These are phyloP conservation scores for Pogonomyrmex californicus DNA, from an alignment of 1,140 invertebrate genomes.

Conservation along the genomic window DNA sequence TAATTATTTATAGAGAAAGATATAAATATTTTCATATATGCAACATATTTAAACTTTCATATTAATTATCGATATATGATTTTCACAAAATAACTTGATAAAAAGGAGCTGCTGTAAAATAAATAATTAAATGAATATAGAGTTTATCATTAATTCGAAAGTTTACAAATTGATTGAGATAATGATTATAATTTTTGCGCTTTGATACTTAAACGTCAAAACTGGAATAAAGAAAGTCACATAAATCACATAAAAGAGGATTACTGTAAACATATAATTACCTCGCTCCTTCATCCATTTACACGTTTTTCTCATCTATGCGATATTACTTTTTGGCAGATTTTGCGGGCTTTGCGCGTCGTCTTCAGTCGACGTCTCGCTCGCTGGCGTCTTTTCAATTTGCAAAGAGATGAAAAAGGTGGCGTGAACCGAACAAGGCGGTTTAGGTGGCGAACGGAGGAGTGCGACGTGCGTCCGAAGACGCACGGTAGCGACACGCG, in stretches of 20 bases:
- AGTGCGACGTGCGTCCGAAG: constrained; percentile 36
- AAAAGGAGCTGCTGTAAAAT: not conserved
- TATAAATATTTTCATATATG: not conserved
- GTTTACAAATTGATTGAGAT: constrained; percentile 14
- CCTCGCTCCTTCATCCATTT: not conserved
- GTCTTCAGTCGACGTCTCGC: constrained; percentile 63
- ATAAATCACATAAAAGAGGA: not conserved
- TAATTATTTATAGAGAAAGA: not conserved
- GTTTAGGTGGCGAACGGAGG: constrained; percentile 59
- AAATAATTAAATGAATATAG: constrained; percentile 24
- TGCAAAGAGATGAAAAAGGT: constrained; percentile 70
- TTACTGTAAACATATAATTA: constrained; percentile 51
- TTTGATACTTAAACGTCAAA: constrained; percentile 23
- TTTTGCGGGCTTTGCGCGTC: constrained; percentile 49
- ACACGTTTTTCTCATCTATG: constrained; percentile 52
- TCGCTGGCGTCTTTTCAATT: constrained; percentile 80
- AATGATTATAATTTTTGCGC: not conserved
- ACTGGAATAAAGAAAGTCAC: not conserved
- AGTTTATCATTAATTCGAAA: constrained; percentile 29
- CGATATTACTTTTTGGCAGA: constrained; percentile 70
- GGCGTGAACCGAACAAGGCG: constrained; percentile 64
- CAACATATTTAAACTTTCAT: not conserved
- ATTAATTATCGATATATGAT: not conserved
- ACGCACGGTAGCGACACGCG: constrained; percentile 59
- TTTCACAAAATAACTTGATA: constrained; percentile 3